Percentiles rank a stretch among this genome's conserved stretches.
These are phyloP conservation scores for Griposia aprilina DNA, from an alignment of 2,888 invertebrate genomes.

Conservation along the genomic window DNA sequence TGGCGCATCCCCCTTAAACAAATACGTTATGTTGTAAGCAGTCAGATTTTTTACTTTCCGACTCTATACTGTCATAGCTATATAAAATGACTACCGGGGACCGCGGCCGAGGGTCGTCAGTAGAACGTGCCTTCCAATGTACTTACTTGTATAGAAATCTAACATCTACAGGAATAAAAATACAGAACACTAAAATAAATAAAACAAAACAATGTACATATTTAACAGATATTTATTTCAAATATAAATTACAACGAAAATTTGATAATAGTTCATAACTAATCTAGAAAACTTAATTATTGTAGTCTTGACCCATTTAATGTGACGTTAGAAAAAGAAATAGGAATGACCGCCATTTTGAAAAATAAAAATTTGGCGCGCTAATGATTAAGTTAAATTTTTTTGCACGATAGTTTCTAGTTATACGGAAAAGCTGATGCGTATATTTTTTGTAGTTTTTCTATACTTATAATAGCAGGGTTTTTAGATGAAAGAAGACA, in stretches of 20 bases:
- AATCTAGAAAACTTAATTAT: conserved; percentile 71
- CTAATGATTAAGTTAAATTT: neutral
- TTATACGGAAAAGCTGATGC: neutral
- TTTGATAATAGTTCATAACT: conserved; percentile 72
- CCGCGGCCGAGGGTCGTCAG: no score
- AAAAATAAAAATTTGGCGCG: neutral
- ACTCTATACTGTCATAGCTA: no score
- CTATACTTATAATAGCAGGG: no score
- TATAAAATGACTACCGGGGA: no score
- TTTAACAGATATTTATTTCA: conserved; percentile 72
- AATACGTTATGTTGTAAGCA: no score
- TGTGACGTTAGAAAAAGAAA: neutral
- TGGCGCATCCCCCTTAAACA: no score
- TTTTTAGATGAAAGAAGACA: neutral
- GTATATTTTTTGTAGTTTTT: neutral
- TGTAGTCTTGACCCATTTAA: conserved; percentile 45
- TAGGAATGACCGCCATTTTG: conserved; percentile 6
- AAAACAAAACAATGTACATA: conserved; percentile 41
- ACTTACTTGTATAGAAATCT: neutral
- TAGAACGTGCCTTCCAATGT: no score
- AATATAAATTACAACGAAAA: conserved; percentile 71
- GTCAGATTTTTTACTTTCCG: no score
- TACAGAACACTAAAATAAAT: conserved; percentile 19
- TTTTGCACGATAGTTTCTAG: neutral
- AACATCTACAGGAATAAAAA: neutral